Conservation (phyloP, 2,113 vertebrate genomes). For the Lipotes vexillifer region DNA sequence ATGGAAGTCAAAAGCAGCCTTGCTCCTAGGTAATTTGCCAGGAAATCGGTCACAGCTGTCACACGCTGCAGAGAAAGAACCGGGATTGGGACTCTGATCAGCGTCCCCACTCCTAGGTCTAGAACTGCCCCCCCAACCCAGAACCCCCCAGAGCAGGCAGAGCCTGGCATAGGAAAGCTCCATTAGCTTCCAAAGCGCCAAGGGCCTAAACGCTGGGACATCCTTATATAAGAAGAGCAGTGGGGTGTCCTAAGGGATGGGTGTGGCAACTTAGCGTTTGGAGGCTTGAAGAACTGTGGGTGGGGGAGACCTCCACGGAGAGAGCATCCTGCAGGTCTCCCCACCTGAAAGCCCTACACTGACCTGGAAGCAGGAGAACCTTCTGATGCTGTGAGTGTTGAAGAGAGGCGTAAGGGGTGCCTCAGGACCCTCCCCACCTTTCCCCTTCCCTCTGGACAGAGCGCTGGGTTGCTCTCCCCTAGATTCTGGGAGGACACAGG, state of each 20-base stretch:
- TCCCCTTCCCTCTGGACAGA: not conserved
- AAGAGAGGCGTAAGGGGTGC: not conserved
- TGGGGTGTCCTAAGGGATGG: not conserved
- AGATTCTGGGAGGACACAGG: not conserved
- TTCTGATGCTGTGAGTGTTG: not conserved
- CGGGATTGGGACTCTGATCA: fast-evolving
- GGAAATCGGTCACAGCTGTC: not conserved
- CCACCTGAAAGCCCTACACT: not conserved
- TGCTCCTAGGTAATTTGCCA: not conserved
- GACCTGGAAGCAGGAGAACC: not conserved
- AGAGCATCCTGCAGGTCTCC: not conserved
- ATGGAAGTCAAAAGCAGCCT: not conserved
- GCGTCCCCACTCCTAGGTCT: not conserved
- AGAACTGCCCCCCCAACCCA: fast-evolving
- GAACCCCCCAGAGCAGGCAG: not conserved
- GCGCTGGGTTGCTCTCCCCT: not conserved
- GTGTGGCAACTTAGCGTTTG: not conserved
- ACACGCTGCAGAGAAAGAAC: not conserved
- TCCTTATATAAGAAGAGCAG: not conserved
- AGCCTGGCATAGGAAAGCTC: not conserved
- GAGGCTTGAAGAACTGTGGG: not conserved
- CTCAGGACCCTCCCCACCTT: not conserved
- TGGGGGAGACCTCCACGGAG: fast-evolving
- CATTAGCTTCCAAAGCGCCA: not conserved
- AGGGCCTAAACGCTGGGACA: not conserved